Evolutionary conservation across 1,140 invertebrate genomes (phyloP), one percentile per base, ranked within the genome.

Genomic region (Atopsyche davidsoni): DNA sequence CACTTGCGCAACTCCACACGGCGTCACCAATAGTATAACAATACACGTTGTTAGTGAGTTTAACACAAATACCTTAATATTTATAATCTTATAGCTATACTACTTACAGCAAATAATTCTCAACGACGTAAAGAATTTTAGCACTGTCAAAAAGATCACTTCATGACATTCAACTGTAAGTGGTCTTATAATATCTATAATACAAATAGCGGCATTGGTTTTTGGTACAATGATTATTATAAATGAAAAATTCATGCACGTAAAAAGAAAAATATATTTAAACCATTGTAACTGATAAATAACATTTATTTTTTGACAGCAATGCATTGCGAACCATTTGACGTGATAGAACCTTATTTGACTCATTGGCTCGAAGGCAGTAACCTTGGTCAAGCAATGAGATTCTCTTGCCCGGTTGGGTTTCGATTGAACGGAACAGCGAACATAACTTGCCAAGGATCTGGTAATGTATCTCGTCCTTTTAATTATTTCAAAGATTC

Each of bases 1-100:
- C 61, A 89, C 86, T 4, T 90, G 88, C 60, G 79, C 84, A 3
- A 85, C 86, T 0, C 86, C 86, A 0, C 70, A 79, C 45, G 86
- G 86, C 40, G 72, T 85, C 22, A 84, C 80, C 18, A 89, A 91
- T 66, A 85, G 82, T 51, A 80, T 91, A 53, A 72, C 72, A 23
- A 75, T 91, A 32, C 74, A 79, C 57, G 82, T 89, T 52, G 76
- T 80, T 67, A 85, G 83, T 85, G 72, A 70, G 67, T 55, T 38
- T 59, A 56, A 41, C 32, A 35, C 51, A 36, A n/a, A n/a, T n/a
- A n/a, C n/a, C n/a, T n/a, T n/a, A n/a, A n/a, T n/a, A n/a, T n/a
- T n/a, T n/a, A n/a, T n/a, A n/a, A n/a, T n/a, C n/a, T n/a, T n/a
- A n/a, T n/a, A n/a, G n/a, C n/a, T n/a, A n/a, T n/a, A n/a, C n/a